These are phyloP conservation scores for Caenorhabditis sp. DNA, from an alignment of 2,888 invertebrate genomes.

Conservation along the genomic window DNA sequence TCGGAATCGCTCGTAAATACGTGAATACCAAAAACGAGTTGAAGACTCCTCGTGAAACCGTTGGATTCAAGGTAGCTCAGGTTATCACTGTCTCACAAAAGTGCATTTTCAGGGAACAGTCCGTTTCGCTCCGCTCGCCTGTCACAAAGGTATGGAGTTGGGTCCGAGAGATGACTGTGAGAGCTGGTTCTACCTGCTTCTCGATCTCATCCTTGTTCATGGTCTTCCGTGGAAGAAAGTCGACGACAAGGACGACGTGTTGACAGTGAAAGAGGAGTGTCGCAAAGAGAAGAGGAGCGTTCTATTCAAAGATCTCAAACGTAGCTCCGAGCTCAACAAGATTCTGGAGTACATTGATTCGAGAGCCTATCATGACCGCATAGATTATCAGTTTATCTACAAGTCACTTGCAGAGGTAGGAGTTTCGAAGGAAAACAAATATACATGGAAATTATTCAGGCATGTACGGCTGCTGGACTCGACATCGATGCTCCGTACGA, in stretches of 20 bases:
- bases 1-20: slow-evolving; percentile 78
- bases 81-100: not conserved
- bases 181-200: slow-evolving; percentile 79
- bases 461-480: slow-evolving; percentile 43
- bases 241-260: slow-evolving; percentile 72
- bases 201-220: slow-evolving; percentile 73
- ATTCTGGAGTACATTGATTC: slow-evolving; percentile 76
- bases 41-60: slow-evolving; percentile 70
- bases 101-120: slow-evolving; percentile 77
- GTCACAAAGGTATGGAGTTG: slow-evolving; percentile 75
- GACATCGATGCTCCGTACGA: slow-evolving; percentile 73
- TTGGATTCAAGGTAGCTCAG: slow-evolving; percentile 72
- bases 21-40: slow-evolving; percentile 71
- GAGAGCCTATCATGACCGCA: slow-evolving; percentile 71
- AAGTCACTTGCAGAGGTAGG: slow-evolving; percentile 48
- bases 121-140: slow-evolving; percentile 77
- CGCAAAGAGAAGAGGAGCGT: slow-evolving; percentile 61
- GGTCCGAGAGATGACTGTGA: slow-evolving; percentile 80
- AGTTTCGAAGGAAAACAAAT: no score
- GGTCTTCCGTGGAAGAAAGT: slow-evolving; percentile 78
- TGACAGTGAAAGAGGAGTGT: slow-evolving; percentile 70
- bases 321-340: slow-evolving; percentile 68
- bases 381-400: slow-evolving; percentile 77
- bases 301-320: slow-evolving; percentile 59
- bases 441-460: slow-evolving; percentile 4